A percentile compares a stretch with the other conserved stretches of the same genome.
Conservation (phyloP, 1,140 invertebrate genomes). For the Nomia melanderi region DNA sequence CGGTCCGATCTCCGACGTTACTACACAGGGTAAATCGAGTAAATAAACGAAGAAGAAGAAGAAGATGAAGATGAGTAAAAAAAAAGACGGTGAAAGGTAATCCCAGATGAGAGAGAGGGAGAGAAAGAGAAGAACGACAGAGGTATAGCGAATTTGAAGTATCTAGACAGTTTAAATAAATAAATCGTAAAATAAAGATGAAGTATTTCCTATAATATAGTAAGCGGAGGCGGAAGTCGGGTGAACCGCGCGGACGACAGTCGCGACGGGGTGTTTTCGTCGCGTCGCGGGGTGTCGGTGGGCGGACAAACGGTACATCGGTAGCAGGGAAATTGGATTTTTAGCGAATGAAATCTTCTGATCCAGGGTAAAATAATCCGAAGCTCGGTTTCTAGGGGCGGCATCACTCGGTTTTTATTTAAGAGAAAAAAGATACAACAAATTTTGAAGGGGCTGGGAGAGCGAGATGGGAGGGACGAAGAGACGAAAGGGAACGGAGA, state of each 20-base stretch:
- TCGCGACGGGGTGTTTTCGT: background rate
- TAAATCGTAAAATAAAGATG: constrained; percentile 45
- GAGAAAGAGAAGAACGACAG: constrained; percentile 66
- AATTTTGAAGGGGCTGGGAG: no score
- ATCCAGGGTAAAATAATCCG: constrained; percentile 79
- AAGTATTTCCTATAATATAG: constrained; percentile 76
- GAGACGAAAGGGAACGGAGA: background rate
- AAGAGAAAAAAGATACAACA: no score
- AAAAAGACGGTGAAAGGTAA: constrained; percentile 68
- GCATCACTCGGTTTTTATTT: constrained; percentile 52
- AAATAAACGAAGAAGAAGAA: no score
- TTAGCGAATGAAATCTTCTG: constrained; percentile 76
- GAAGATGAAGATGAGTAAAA: no score
- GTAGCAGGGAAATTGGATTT: constrained; percentile 74
- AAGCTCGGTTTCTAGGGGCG: constrained; percentile 73
- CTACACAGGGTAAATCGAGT: constrained; percentile 78
- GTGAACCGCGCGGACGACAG: constrained; percentile 12
- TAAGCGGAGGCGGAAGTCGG: constrained; percentile 57
- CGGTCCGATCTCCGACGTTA: constrained; percentile 69
- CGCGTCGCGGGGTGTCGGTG: background rate
- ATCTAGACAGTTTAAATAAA: constrained; percentile 74
- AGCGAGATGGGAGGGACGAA: no score
- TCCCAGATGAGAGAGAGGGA: constrained; percentile 67
- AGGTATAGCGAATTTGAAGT: constrained; percentile 70
- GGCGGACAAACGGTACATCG: constrained; percentile 44